Conservation (phyloP, 1,140 invertebrate species). For the Cecropterus lyciades region DNA sequence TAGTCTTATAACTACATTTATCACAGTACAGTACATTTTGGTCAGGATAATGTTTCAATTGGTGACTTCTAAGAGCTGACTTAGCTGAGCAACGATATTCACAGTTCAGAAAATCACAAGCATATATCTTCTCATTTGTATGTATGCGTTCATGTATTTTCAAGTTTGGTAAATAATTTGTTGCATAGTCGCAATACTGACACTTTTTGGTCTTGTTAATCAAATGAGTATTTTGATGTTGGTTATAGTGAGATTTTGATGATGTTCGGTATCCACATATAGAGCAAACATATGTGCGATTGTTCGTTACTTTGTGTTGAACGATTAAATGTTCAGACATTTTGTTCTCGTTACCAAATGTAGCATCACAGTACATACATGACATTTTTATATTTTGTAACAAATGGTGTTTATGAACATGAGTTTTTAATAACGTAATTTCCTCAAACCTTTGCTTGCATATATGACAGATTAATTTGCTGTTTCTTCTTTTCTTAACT, state of each 20-base stretch:
- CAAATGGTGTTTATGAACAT: conserved; percentile 38
- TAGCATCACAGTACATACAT: conserved; percentile 48
- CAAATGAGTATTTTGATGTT: conserved; percentile 52
- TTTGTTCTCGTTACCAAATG: conserved; percentile 39
- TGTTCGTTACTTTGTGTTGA: conserved; percentile 29
- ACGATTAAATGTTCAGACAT: conserved; percentile 30
- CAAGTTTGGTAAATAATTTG: conserved; percentile 55
- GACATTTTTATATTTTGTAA: conserved; percentile 39
- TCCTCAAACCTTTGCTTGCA: conserved; percentile 46
- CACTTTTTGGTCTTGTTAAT: conserved; percentile 43
- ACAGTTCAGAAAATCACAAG: conserved; percentile 48
- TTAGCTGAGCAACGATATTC: conserved; percentile 43
- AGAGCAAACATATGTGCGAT: conserved; percentile 38
- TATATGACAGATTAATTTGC: conserved; percentile 50
- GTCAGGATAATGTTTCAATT: conserved; percentile 50
- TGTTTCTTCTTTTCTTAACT: conserved; percentile 41
- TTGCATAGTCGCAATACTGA: conserved; percentile 55
- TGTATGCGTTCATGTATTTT: conserved; percentile 56
- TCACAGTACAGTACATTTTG: conserved; percentile 50
- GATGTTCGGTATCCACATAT: conserved; percentile 55
- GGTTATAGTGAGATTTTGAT: conserved; percentile 53
- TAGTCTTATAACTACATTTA: conserved; percentile 59
- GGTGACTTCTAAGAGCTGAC: conserved; percentile 49
- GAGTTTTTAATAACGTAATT: conserved; percentile 40
- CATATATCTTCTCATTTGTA: conserved; percentile 44